These are phyloP conservation scores for Neogale vison DNA, from an alignment of 2,113 vertebrate genomes.

Conservation along the genomic window DNA sequence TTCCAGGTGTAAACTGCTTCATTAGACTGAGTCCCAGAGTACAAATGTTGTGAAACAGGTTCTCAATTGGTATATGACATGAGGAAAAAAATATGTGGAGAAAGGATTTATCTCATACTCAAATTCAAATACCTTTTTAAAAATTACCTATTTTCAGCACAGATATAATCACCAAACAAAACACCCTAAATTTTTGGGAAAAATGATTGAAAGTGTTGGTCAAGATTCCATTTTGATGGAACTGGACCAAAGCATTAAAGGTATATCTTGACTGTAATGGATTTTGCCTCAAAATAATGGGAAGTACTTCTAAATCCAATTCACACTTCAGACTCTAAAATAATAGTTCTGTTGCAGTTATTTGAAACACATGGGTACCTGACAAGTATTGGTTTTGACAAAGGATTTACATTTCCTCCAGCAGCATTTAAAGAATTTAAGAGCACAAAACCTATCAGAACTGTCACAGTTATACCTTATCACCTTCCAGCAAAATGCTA, in stretches of 20 bases:
- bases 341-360: neutral
- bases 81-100: neutral
- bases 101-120: neutral
- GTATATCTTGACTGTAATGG: neutral
- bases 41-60: neutral
- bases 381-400: conserved; percentile 1
- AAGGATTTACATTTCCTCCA: neutral
- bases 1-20: neutral
- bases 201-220: neutral
- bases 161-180: neutral
- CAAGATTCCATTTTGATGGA: neutral
- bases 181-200: neutral
- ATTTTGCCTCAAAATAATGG: neutral
- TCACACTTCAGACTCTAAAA: neutral
- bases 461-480: neutral
- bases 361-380: neutral
- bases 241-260: neutral
- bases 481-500: neutral
- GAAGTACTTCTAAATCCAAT: neutral
- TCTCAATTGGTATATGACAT: neutral
- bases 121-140: neutral
- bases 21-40: neutral
- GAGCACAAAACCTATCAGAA: neutral
- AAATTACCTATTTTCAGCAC: neutral
- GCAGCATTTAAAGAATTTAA: neutral